Evolutionary conservation across 1,140 invertebrate species (phyloP).

Genomic region (Himalopsyche phryganea): DNA sequence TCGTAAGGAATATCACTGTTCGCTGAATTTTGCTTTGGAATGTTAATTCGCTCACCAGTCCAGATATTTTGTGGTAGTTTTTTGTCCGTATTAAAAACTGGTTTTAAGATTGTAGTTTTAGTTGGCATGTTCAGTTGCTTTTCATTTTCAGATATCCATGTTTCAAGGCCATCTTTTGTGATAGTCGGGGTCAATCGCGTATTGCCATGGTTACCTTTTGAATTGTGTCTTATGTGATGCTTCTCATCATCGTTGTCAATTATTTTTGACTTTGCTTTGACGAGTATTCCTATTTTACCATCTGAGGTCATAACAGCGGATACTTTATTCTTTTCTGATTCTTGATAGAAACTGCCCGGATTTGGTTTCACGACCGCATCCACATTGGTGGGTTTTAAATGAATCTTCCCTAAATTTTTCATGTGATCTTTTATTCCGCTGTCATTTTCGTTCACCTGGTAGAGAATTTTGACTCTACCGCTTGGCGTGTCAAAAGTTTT

Average conservation of each 20-base stretch:
- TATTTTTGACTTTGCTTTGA: constrained; percentile 27
- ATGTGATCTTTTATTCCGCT: constrained; percentile 10
- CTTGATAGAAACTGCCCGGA: constrained; percentile 23
- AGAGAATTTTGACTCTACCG: constrained; percentile 30
- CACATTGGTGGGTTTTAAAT: background rate
- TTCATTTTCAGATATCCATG: background rate
- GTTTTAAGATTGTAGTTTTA: constrained; percentile 22
- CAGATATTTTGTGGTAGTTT: constrained; percentile 15
- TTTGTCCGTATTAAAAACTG: constrained; percentile 10
- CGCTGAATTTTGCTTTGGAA: constrained; percentile 8
- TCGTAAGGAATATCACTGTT: constrained; percentile 26
- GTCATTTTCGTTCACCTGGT: constrained; percentile 28
- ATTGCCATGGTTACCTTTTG: background rate
- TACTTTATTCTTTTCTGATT: constrained; percentile 31
- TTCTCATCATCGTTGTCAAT: constrained; percentile 1
- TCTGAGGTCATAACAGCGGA: constrained; percentile 30
- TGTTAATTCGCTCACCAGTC: constrained; percentile 5
- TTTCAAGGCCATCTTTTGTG: too few relatives aligned
- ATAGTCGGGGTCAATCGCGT: background rate
- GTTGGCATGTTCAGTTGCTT: constrained; percentile 3
- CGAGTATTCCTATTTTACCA: constrained; percentile 30
- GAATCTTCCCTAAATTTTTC: background rate
- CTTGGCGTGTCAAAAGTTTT: constrained; percentile 32
- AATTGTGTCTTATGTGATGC: too few relatives aligned
- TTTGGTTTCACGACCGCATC: constrained; percentile 12